phyloP scores from a whole-genome alignment of 2,113 vertebrate genomes.

The Calonectris borealis region DNA sequence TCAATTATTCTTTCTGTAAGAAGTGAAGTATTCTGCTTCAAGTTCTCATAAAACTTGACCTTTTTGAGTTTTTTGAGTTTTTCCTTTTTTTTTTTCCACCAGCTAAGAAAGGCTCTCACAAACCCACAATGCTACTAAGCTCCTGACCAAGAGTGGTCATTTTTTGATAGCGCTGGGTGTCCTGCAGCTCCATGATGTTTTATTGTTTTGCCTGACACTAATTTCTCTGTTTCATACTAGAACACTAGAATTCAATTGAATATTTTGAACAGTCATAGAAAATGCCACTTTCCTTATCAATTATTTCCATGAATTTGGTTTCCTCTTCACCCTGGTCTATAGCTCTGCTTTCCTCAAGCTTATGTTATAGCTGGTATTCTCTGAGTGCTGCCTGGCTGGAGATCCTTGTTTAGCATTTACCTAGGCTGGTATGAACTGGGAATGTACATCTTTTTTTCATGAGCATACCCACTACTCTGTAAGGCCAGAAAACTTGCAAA shows the following conservation, averaged over 20 bases:
- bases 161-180: neutral
- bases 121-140: neutral
- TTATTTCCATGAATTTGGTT: neutral
- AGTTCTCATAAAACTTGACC: neutral
- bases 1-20: neutral
- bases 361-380: neutral
- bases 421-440: neutral
- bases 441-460: neutral
- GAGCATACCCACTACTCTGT: neutral
- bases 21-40: neutral
- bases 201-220: neutral
- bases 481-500: neutral
- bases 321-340: neutral
- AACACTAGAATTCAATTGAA: neutral
- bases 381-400: neutral
- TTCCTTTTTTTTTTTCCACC: rapidly evolving
- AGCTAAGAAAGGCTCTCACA: neutral
- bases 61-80: neutral
- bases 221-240: neutral
- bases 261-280: neutral
- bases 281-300: neutral
- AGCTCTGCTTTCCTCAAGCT: neutral
- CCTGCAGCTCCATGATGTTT: neutral
- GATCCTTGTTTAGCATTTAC: neutral
- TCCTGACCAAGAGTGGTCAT: neutral